Conservation (phyloP, 2,113 vertebrate species). For the Anas platyrhynchos region DNA sequence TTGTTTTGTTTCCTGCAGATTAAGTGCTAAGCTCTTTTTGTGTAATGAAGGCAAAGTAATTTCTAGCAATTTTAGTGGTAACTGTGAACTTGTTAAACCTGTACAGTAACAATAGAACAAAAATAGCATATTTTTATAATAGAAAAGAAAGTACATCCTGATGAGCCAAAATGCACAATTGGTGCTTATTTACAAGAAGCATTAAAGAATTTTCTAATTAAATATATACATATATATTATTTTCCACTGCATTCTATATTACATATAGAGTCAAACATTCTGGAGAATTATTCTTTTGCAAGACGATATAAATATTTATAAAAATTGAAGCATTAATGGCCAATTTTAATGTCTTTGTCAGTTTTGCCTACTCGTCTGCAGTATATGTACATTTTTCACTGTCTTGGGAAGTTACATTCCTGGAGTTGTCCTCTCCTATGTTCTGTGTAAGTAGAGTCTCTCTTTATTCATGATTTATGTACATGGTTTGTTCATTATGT, state of each 20-base stretch:
- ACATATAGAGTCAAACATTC: not conserved
- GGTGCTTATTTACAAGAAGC: not conserved
- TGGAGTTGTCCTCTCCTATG: conserved; percentile 92
- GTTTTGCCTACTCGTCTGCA: conserved; percentile 98
- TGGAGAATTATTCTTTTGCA: not conserved
- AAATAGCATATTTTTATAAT: not conserved
- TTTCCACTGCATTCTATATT: not conserved
- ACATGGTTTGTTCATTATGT: not conserved
- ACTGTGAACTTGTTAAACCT: not conserved
- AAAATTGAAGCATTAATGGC: not conserved
- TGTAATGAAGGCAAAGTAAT: not conserved
- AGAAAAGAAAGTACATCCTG: not conserved
- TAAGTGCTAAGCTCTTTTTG: not conserved
- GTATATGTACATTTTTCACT: conserved; percentile 93
- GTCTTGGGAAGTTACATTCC: conserved; percentile 96
- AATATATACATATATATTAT: not conserved
- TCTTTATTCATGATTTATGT: not conserved
- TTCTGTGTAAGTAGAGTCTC: conserved; percentile 84
- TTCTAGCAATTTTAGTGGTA: not conserved
- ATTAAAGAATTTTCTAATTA: not conserved
- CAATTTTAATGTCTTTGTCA: conserved; percentile 72
- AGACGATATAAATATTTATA: not conserved
- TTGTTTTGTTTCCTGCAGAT: not conserved
- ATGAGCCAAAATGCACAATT: not conserved
- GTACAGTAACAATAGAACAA: not conserved